Conservation (phyloP, 2,888 invertebrate genomes). For the Campoplex nolae region DNA sequence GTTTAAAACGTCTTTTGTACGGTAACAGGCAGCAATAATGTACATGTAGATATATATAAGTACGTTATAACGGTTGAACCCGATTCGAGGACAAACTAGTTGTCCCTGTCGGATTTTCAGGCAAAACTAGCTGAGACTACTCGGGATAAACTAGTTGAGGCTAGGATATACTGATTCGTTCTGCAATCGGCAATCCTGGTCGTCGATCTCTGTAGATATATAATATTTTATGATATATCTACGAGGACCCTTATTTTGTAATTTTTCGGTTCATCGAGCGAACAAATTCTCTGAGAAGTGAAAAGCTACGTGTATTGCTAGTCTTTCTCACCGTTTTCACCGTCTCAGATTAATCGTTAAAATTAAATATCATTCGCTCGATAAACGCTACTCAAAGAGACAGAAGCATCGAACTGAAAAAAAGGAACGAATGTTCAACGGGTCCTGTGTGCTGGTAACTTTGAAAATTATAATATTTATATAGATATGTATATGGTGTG, state of each 20-base stretch:
- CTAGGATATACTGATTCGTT: not conserved
- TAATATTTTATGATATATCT: constrained; percentile 31
- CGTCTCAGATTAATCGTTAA: constrained; percentile 38
- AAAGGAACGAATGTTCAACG: constrained; percentile 35
- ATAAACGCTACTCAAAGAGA: constrained; percentile 41
- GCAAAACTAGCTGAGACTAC: not conserved
- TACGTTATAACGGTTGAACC: not conserved
- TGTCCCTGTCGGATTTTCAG: not conserved
- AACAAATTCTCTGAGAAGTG: constrained; percentile 15
- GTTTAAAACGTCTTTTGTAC: constrained; percentile 44
- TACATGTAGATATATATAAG: constrained; percentile 1
- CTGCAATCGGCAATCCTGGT: not conserved
- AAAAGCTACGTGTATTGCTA: not conserved
- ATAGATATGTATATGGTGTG: not conserved
- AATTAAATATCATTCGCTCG: constrained; percentile 59
- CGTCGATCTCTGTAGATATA: not conserved
- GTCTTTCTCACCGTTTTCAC: constrained; percentile 16
- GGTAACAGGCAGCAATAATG: constrained; percentile 16
- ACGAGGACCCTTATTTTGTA: constrained; percentile 50
- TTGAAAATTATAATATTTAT: not conserved
- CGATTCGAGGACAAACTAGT: not conserved
- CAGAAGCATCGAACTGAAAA: constrained; percentile 17
- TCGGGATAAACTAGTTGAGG: not conserved
- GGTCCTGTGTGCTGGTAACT: not conserved
- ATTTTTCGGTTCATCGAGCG: constrained; percentile 63